These are phyloP conservation scores for Orius laevigatus DNA, from an alignment of 1,140 invertebrate species.

Conservation along the genomic window DNA sequence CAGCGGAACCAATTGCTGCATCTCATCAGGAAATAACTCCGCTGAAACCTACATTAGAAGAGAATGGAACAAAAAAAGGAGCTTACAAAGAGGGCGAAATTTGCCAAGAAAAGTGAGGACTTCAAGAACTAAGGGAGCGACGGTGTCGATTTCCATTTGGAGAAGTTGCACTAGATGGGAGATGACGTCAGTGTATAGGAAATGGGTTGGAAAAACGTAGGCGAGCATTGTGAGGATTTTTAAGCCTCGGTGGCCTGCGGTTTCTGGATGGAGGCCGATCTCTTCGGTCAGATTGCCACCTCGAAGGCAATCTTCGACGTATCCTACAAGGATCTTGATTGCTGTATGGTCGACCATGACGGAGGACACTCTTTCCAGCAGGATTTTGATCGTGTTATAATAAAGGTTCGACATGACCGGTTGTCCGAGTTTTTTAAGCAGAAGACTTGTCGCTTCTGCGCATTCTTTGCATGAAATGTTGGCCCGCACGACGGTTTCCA, in stretches of 20 bases:
- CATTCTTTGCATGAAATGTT: conserved; percentile 83
- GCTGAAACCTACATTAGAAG: conserved; percentile 32
- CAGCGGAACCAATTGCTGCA: conserved; percentile 58
- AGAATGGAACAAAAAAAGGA: background rate
- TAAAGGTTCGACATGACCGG: conserved; percentile 88
- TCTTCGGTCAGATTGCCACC: conserved; percentile 51
- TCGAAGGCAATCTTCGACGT: conserved; percentile 51
- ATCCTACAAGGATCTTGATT: conserved; percentile 40
- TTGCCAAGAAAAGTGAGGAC: conserved; percentile 77
- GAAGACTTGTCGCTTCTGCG: conserved; percentile 54
- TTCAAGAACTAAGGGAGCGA: conserved; percentile 57
- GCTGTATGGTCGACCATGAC: conserved; percentile 68
- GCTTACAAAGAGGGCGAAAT: background rate
- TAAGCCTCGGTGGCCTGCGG: conserved; percentile 65
- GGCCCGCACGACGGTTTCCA: conserved; percentile 72
- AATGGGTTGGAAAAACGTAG: conserved; percentile 83
- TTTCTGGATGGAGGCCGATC: conserved; percentile 57
- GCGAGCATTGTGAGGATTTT: conserved; percentile 71
- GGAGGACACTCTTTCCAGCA: conserved; percentile 82
- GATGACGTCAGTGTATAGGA: conserved; percentile 70
- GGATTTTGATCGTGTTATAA: conserved; percentile 88
- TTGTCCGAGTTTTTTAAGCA: conserved; percentile 86
- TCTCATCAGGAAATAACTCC: conserved; percentile 51
- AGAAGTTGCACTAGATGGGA: conserved; percentile 62
- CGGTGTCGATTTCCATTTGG: conserved; percentile 58